Evolutionary conservation across 2,113 vertebrate species (phyloP), one percentile per base, ranked within the genome.

Genomic region (Chlorodrepanis virens): DNA sequence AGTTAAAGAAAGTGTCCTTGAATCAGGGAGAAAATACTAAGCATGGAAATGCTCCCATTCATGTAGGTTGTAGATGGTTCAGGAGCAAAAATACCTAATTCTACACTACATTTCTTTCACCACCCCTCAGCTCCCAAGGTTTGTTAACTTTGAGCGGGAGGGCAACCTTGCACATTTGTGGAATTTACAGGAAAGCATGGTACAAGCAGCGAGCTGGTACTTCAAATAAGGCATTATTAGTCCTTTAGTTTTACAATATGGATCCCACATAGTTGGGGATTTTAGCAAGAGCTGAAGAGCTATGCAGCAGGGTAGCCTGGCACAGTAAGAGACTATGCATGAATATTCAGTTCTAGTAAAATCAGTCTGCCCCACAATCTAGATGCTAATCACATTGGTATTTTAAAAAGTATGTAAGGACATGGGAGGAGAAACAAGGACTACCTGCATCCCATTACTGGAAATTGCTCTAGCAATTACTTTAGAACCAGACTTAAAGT

Each of bases 401-500:
- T 83, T 74, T 81, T 47, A 17, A 57, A 11, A 60, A 47, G 13
- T 9, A 35, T 8, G 10, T 24, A 27, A 54, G 28, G 18, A 78
- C 35, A 57, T 1, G 13, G 33, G 12, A 92, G 37, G 59, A 90
- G 18, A 42, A 77, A 83, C 23, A 65, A 50, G 12, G 40, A 54
- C 39, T 53, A 65, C 25, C 13, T 71, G 31, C 42, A 91, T 70
- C 22, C 10, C 39, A 75, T 70, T 45, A 84, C 25, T 64, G 17
- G 40, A 87, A 78, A 68, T 6, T 74, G 31, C 67, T 74, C 68
- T 44, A 74, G 82, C 71, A 69, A 72, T 42, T 86, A 44, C 44
- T 83, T 80, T 29, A 82, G 35, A 81, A 64, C 6, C 64, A 89
- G 31, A 77, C 28, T 88, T 63, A 5, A 87, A 95, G 76, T 86